Conservation (phyloP, 2,888 invertebrate genomes). For the Plusia festucae region DNA sequence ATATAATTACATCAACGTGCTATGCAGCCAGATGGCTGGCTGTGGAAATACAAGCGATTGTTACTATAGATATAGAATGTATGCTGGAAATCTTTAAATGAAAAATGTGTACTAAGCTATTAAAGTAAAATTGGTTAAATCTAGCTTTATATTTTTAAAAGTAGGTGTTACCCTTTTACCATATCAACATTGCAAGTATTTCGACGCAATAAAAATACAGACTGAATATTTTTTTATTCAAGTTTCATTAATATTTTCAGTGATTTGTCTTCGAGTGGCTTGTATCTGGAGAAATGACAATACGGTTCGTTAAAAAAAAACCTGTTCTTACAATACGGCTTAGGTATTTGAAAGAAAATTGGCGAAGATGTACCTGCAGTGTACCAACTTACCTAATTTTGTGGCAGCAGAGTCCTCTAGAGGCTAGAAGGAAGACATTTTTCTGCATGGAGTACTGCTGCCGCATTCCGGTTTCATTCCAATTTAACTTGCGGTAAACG, state of each 20-base stretch:
- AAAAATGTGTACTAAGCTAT: background rate
- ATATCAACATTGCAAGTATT: background rate
- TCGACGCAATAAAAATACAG: background rate
- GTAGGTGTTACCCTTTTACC: too few relatives aligned
- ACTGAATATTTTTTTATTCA: too few relatives aligned
- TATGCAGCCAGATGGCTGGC: background rate
- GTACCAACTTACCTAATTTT: background rate
- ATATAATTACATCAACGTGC: slow-evolving; percentile 6
- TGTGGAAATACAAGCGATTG: background rate
- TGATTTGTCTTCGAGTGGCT: too few relatives aligned
- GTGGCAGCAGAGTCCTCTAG: background rate
- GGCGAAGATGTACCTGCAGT: too few relatives aligned
- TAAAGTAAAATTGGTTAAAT: background rate
- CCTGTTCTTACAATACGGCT: too few relatives aligned
- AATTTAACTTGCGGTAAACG: background rate
- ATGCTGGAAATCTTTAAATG: background rate
- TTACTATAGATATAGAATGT: background rate
- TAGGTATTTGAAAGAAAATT: too few relatives aligned
- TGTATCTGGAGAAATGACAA: too few relatives aligned
- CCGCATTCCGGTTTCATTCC: background rate
- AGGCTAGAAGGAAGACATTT: background rate
- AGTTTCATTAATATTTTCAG: too few relatives aligned
- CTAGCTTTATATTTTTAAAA: background rate
- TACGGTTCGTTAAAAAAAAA: too few relatives aligned
- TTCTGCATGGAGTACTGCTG: background rate